phyloP scores from a whole-genome alignment of 2,888 invertebrate genomes.

The Oegoconia quadripuncta region DNA sequence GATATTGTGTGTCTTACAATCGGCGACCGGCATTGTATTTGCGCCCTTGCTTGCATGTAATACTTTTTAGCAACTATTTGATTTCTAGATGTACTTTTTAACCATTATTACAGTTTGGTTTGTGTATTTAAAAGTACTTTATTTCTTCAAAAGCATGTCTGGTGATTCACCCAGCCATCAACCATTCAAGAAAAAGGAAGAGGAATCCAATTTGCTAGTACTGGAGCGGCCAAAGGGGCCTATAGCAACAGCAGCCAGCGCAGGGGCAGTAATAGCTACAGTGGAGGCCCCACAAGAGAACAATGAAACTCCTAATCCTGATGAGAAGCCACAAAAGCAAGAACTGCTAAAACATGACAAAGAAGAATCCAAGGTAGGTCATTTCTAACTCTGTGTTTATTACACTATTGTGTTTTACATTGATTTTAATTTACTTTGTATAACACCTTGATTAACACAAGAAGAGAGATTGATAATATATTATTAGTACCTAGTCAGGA shows the following conservation, averaged over 20 bases:
- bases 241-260: conserved; percentile 27
- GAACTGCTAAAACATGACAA: conserved; percentile 42
- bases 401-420: conserved; percentile 1
- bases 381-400: background rate
- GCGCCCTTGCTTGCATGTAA: conserved; percentile 20
- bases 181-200: conserved; percentile 56
- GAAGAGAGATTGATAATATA: no score
- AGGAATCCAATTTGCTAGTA: conserved; percentile 45
- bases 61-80: conserved; percentile 19
- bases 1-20: no score
- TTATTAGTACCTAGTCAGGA: no score
- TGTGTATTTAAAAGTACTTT: conserved; percentile 13
- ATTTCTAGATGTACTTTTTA: conserved; percentile 4
- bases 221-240: conserved; percentile 39
- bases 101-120: conserved; percentile 13
- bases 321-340: conserved; percentile 50
- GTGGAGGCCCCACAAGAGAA: conserved; percentile 35
- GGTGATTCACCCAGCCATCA: conserved; percentile 56
- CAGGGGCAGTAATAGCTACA: conserved; percentile 23
- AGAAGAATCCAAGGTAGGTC: conserved; percentile 53
- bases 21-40: conserved; percentile 11
- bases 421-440: background rate
- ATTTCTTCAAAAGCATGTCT: conserved; percentile 56
- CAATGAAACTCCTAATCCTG: conserved; percentile 26
- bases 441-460: no score